phyloP scores from a whole-genome alignment of 2,797 vertebrate species.

The Hypotaenidia philippensis region DNA sequence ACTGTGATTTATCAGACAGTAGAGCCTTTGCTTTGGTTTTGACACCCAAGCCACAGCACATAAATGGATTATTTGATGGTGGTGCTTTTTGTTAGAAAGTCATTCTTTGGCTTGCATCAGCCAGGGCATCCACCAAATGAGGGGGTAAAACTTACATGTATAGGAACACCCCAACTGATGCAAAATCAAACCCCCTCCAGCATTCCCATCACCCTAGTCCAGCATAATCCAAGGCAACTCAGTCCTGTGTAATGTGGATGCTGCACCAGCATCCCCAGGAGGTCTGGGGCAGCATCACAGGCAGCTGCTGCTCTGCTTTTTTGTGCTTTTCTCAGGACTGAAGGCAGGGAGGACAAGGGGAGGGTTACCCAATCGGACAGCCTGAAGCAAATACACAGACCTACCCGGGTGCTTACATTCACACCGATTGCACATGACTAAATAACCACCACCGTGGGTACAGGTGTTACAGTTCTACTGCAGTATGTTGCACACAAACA shows the following conservation, averaged over 20 bases:
- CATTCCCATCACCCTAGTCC: not conserved
- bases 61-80: not conserved
- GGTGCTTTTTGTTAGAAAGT: not conserved
- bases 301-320: not conserved
- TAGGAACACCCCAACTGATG: not conserved
- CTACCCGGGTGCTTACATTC: not conserved
- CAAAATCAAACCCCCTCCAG: not conserved
- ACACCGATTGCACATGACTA: not conserved
- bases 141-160: not conserved
- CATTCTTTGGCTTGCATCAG: not conserved
- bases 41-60: not conserved
- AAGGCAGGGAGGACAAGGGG: not conserved
- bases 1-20: not conserved
- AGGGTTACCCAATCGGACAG: not conserved
- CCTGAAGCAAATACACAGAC: not conserved
- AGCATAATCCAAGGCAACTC: not conserved
- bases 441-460: not conserved
- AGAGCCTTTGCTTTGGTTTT: not conserved
- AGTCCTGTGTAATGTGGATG: rapidly evolving
- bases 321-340: not conserved
- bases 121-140: not conserved
- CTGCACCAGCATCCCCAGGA: not conserved
- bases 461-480: not conserved
- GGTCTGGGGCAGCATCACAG: not conserved
- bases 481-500: not conserved